Evolutionary conservation across 1,140 invertebrate genomes (phyloP).

Genomic region (Coboldia fuscipes): DNA sequence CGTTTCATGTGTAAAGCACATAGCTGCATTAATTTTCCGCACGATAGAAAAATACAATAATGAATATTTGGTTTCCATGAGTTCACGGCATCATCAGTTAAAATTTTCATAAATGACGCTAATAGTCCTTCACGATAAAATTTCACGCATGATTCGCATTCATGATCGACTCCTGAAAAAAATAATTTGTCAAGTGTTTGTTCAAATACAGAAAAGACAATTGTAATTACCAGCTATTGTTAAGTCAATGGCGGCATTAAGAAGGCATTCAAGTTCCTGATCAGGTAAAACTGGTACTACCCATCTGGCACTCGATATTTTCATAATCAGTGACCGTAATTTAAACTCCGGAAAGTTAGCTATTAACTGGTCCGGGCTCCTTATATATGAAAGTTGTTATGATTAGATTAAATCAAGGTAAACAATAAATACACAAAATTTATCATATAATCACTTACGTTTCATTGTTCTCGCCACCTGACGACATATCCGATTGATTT

Average conservation of each 20-base stretch:
- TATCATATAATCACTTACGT: background rate
- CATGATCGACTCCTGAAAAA: conserved; percentile 55
- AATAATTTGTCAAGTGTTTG: background rate
- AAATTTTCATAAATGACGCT: conserved; percentile 89
- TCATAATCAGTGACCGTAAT: conserved; percentile 75
- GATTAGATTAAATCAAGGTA: background rate
- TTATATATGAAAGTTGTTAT: conserved; percentile 1
- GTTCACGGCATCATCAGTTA: conserved; percentile 94
- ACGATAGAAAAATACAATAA: conserved; percentile 84
- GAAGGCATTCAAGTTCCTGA: conserved; percentile 80
- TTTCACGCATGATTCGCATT: conserved; percentile 77
- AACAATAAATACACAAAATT: background rate
- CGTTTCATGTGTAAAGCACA: conserved; percentile 77
- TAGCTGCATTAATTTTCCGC: conserved; percentile 75
- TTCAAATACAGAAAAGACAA: background rate
- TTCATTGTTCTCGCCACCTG: background rate
- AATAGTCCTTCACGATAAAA: conserved; percentile 90
- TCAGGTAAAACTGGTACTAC: conserved; percentile 91
- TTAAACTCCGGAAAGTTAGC: conserved; percentile 61
- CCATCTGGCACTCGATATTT: conserved; percentile 87
- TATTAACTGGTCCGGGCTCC: conserved; percentile 18
- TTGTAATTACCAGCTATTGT: conserved; percentile 42
- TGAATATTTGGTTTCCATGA: conserved; percentile 97
- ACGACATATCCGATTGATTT: background rate
- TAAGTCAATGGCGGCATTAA: conserved; percentile 75